Base-by-base conservation (phyloP, 2,888 invertebrate species). In the Idaea aversata region DNA sequence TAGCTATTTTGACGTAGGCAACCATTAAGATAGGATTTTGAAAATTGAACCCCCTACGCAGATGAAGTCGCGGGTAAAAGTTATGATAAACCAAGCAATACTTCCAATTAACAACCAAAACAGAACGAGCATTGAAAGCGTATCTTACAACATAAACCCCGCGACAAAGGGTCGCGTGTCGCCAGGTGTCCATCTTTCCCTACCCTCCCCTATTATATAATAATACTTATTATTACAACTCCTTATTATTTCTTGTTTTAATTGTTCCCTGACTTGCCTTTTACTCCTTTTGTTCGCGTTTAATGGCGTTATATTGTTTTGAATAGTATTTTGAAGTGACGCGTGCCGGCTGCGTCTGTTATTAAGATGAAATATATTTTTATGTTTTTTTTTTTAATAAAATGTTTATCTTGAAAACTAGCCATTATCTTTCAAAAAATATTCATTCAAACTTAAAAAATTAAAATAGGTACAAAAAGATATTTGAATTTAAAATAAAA, bases 221-320 rank as follows among this genome's bases (percentile, higher is more conserved):
- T 90, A 88, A 90, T 90, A 90, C 91, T 92, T 92, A 92, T 91
- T 91, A 91, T 89, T 88, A 88, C 88, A 88, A 86, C 87, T 91
- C 91, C 90, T 91, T 92, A 91, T 91, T 92, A 91, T 90, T 91
- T 91, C 90, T 91, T 91, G 90, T 90, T 91, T 91, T 92, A 93
- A 93, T 93, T 93, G 92, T 90, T 85, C 89, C 83, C 83, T 72
- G 88, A 90, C 92, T 92, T 91, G 90, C 88, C 88, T 88, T 92
- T 91, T 90, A 86, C 89, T 87, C 86, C 91, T 88, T 91, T 93
- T 92, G 92, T 93, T 90, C 85, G 78, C 77, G 80, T 80, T 92
- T 92, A 93, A 93, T 93, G 92, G 92, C 84, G 47, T 87, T 87
- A 88, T 88, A 91, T 92, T 92, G 91, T 92, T 89, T 88, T 86